Evolutionary conservation across 2,888 invertebrate genomes (phyloP), one percentile per base, ranked within the genome.

Genomic region (Hedya salicella): DNA sequence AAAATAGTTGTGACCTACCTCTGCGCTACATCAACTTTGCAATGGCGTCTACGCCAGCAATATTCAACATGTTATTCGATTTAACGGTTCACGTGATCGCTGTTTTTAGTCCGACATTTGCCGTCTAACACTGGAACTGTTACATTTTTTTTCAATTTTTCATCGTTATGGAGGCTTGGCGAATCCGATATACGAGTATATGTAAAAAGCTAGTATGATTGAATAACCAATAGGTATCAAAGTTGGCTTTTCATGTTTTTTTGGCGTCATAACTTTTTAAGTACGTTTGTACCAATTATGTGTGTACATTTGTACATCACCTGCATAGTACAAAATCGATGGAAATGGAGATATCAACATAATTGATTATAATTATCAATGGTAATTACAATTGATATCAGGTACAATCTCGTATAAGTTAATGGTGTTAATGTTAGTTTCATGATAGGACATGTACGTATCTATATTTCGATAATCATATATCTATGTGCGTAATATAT

Each of bases 1-100:
- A 60, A 65, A 65, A 59, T 65, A 46, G 65, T 65, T 53, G 52
- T 30, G 60, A 53, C 65, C 60, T 65, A 40, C 17, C 65, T 56
- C 40, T 14, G n/a, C 14, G 52, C 59, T 60, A 53, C 59, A 46
- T 53, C 52, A 53, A 65, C 39, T 60, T 48, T n/a, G 30, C 59
- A 46, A 16, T 46, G 40, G 48, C 56, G 25, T 48, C 40, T 46
- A 25, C 40, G 46, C 40, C 14, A 49, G 63, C 48, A 56, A 49
- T 56, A 40, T 56, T 63, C 48, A 40, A 48, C 30, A 48, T 63
- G 44, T 44, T 44, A 52, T 65, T 65, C 25, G 17, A 39, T 59
- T 44, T 54, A 54, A 53, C 44, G 48, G 19, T 48, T 48, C 17
- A 19, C 17, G 3, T 42, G 19, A 3, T 42, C 40, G 9, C 11